These are phyloP conservation scores for Cistogaster globosa DNA, from an alignment of 2,888 invertebrate genomes.

Conservation along the genomic window DNA sequence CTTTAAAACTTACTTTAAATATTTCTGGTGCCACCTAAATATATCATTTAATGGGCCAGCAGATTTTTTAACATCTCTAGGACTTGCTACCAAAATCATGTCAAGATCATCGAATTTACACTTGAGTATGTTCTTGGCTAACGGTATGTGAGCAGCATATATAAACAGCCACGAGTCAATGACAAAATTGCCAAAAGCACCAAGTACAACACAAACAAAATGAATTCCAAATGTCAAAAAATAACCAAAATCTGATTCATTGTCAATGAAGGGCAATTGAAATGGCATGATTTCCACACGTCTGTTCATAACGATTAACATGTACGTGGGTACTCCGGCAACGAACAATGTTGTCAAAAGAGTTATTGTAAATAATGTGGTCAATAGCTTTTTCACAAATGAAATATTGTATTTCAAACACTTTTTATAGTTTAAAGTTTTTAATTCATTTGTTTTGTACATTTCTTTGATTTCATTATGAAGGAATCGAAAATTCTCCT, in stretches of 20 bases:
- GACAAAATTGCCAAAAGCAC: conserved; percentile 41
- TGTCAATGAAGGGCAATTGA: conserved; percentile 16
- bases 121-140: conserved; percentile 50
- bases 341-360: not conserved
- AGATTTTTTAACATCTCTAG: conserved; percentile 11
- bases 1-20: conserved; percentile 39
- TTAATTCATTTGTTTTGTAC: conserved; percentile 26
- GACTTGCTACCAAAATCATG: conserved; percentile 5
- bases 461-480: conserved; percentile 25
- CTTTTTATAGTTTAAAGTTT: conserved; percentile 7
- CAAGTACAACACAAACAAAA: conserved; percentile 1
- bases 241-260: conserved; percentile 39
- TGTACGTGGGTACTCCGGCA: not conserved
- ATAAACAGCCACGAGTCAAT: conserved; percentile 40
- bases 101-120: conserved; percentile 56
- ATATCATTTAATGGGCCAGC: conserved; percentile 27
- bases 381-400: conserved; percentile 13
- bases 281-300: conserved; percentile 15
- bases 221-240: conserved; percentile 12
- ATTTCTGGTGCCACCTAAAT: conserved; percentile 58
- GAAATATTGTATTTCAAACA: conserved; percentile 15
- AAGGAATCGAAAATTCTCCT: conserved; percentile 4
- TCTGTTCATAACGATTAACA: not conserved
- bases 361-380: not conserved
- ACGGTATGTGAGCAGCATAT: conserved; percentile 42